Percentiles rank a stretch among this genome's conserved stretches.
These are phyloP conservation scores for Drepana arcuata DNA, from an alignment of 1,140 invertebrate species.

Conservation along the genomic window DNA sequence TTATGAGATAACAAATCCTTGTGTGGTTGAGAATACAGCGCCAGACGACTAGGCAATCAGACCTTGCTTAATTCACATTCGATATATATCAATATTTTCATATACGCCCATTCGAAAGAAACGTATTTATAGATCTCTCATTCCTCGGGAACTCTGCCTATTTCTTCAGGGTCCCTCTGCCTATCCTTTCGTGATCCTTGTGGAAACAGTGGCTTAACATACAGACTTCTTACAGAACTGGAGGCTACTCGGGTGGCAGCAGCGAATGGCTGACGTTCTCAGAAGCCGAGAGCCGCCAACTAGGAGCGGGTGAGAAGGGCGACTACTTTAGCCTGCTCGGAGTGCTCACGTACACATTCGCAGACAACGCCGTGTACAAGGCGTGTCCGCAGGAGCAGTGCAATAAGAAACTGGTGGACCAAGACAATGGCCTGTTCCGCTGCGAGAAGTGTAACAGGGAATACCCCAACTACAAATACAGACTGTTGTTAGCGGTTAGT, in stretches of 20 bases:
- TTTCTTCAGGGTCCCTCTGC: too few species aligned
- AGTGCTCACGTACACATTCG: constrained; percentile 61
- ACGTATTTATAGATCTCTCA: too few species aligned
- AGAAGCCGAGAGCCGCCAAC: constrained; percentile 78
- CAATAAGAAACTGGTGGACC: constrained; percentile 95
- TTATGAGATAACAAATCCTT: too few species aligned
- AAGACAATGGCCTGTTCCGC: constrained; percentile 88
- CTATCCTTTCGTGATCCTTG: too few species aligned
- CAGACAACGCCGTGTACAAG: constrained; percentile 90
- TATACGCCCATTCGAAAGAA: too few species aligned
- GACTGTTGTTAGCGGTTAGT: constrained; percentile 86
- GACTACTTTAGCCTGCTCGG: constrained; percentile 79
- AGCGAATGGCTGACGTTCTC: constrained; percentile 79
- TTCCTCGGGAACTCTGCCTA: too few species aligned
- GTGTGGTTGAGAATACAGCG: too few species aligned
- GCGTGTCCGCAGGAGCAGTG: constrained; percentile 89
- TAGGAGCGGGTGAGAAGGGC: constrained; percentile 80
- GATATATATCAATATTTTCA: too few species aligned
- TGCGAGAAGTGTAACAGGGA: constrained; percentile 96
- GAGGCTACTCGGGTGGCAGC: constrained; percentile 46
- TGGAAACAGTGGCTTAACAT: too few species aligned
- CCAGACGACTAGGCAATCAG: too few species aligned
- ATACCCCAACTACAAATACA: constrained; percentile 89
- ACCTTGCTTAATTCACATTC: too few species aligned
- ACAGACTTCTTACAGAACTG: constrained; percentile 55